Evolutionary conservation across 37 sponge, comb jelly and placozoan species (phyloP).

Genomic region (Theonella swinhoei): DNA sequence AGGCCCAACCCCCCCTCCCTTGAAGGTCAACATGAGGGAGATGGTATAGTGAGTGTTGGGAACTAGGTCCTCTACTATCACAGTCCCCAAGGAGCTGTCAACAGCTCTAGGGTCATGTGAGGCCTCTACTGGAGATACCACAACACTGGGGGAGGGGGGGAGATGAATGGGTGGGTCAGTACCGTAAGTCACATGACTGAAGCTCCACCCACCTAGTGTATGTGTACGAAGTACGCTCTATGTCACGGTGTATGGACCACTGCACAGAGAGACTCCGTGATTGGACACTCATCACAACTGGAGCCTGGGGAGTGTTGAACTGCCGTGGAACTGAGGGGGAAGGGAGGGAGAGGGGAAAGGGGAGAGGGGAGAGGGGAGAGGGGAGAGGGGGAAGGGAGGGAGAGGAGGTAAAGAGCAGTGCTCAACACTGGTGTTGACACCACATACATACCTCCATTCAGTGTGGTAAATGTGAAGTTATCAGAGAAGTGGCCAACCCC

Average conservation of each 20-base stretch:
- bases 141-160: not conserved
- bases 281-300: not conserved
- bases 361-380: too few relatives aligned
- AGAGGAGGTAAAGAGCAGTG: too few relatives aligned
- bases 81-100: too few relatives aligned
- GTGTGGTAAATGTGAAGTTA: not conserved
- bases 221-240: not conserved
- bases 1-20: conserved; percentile 14
- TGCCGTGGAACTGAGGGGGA: not conserved
- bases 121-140: not conserved
- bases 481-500: not conserved
- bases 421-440: too few relatives aligned
- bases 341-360: too few relatives aligned
- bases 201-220: not conserved
- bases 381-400: too few relatives aligned
- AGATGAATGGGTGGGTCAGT: too few relatives aligned
- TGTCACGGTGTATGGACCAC: not conserved
- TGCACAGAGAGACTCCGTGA: not conserved
- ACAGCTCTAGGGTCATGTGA: not conserved
- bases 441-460: conserved; percentile 4
- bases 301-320: too few relatives aligned
- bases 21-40: not conserved
- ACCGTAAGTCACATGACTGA: not conserved
- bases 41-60: conserved; percentile 14
- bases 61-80: not conserved